Percentiles rank a stretch among this genome's conserved stretches.
Conservation (phyloP, 2,888 invertebrate species). For the Nomada hirtipes region DNA sequence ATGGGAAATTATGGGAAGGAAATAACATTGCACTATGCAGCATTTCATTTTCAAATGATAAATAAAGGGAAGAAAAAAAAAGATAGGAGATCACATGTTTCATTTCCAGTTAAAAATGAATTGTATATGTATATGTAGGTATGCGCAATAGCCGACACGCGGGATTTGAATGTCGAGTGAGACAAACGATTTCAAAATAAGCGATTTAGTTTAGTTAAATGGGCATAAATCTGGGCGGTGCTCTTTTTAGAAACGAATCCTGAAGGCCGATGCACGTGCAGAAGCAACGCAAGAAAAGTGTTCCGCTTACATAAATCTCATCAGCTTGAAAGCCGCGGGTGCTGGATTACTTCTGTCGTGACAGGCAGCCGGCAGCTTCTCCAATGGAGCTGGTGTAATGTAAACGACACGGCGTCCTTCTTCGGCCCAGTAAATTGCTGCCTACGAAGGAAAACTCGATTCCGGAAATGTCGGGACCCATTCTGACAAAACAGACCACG, state of each 20-base stretch:
- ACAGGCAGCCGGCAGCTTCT: constrained; percentile 75
- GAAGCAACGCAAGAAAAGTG: constrained; percentile 45
- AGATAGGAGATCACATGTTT: not conserved
- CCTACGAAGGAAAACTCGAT: constrained; percentile 66
- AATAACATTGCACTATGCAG: no score
- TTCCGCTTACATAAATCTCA: constrained; percentile 80
- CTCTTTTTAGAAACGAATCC: constrained; percentile 40
- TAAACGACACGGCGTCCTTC: constrained; percentile 79
- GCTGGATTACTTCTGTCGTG: constrained; percentile 77
- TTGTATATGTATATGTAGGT: not conserved
- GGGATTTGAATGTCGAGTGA: constrained; percentile 6
- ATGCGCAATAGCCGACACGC: constrained; percentile 1
- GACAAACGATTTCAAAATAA: constrained; percentile 36
- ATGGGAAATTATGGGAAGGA: not conserved
- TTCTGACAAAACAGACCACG: constrained; percentile 31
- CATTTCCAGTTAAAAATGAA: not conserved
- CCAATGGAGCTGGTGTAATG: constrained; percentile 74
- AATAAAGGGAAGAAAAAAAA: not conserved
- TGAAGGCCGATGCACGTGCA: constrained; percentile 54
- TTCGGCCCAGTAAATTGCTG: constrained; percentile 80
- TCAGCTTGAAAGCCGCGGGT: constrained; percentile 75
- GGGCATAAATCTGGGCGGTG: constrained; percentile 29
- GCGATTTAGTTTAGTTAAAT: constrained; percentile 38
- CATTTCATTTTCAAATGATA: not conserved
- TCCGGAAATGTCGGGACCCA: constrained; percentile 22